phyloP scores from a whole-genome alignment of 2,113 vertebrate genomes.

The Alligator mississippiensis region DNA sequence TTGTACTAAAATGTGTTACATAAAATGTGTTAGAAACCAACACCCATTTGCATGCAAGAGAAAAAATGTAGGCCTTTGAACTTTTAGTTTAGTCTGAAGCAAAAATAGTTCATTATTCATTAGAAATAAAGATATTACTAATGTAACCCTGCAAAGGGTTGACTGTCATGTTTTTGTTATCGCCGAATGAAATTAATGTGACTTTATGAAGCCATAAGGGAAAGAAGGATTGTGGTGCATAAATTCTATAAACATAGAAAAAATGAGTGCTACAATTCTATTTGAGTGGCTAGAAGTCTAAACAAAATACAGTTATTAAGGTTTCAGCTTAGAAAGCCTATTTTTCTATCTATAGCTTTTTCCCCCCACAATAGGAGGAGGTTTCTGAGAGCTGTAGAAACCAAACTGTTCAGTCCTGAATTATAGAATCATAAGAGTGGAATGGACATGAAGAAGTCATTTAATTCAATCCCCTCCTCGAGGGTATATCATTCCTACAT shows the following conservation, averaged over 20 bases:
- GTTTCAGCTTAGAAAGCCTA: neutral
- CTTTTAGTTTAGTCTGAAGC: neutral
- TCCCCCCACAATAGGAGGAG: neutral
- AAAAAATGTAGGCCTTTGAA: neutral
- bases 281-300: neutral
- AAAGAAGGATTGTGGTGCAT: neutral
- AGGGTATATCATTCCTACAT: too few species aligned
- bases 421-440: too few species aligned
- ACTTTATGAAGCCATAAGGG: neutral
- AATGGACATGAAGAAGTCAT: neutral
- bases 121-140: neutral
- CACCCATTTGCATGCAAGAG: neutral
- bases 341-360: neutral
- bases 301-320: neutral
- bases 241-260: neutral
- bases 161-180: neutral
- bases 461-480: too few species aligned
- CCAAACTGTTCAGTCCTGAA: too few species aligned
- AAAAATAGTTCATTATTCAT: neutral
- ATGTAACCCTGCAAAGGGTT: neutral
- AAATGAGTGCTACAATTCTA: neutral
- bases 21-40: neutral
- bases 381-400: too few species aligned
- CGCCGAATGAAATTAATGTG: neutral
- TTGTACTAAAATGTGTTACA: neutral